phyloP scores from a whole-genome alignment of 2,888 invertebrate genomes.

The Chrysodeixis includens region DNA sequence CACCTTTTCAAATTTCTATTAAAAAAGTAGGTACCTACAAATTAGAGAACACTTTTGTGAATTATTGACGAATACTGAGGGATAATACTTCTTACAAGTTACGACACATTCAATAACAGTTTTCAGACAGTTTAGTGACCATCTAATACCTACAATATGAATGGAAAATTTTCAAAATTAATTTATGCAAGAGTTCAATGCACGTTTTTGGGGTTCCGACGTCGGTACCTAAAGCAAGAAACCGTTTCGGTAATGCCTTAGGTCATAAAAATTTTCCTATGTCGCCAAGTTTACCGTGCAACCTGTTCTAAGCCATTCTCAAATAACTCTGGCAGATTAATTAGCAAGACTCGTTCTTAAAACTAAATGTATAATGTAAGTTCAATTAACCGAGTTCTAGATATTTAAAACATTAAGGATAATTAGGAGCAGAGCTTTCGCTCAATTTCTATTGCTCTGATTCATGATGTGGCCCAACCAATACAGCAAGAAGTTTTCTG shows the following conservation, averaged over 20 bases:
- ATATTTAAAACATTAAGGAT: neutral
- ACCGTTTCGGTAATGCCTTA: neutral
- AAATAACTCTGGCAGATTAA: neutral
- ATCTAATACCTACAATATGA: too few relatives aligned
- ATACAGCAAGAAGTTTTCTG: too few relatives aligned
- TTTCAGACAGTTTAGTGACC: too few relatives aligned
- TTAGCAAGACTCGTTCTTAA: constrained; percentile 1
- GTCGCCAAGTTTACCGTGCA: neutral
- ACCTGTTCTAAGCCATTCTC: constrained; percentile 4
- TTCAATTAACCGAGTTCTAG: neutral
- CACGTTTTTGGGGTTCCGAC: neutral
- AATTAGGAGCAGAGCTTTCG: neutral
- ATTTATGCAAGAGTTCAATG: constrained; percentile 2
- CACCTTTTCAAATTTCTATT: too few relatives aligned
- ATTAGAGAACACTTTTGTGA: too few relatives aligned
- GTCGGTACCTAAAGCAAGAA: too few relatives aligned
- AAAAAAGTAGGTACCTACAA: too few relatives aligned
- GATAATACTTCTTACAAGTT: too few relatives aligned
- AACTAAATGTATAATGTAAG: neutral
- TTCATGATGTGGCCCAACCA: too few relatives aligned
- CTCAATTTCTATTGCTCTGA: too few relatives aligned
- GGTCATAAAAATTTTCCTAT: neutral
- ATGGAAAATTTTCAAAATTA: neutral
- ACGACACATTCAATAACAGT: too few relatives aligned
- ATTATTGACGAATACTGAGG: too few relatives aligned